These are phyloP conservation scores for Colistium nudipinnis DNA, from an alignment of 2,113 vertebrate genomes.

Conservation along the genomic window DNA sequence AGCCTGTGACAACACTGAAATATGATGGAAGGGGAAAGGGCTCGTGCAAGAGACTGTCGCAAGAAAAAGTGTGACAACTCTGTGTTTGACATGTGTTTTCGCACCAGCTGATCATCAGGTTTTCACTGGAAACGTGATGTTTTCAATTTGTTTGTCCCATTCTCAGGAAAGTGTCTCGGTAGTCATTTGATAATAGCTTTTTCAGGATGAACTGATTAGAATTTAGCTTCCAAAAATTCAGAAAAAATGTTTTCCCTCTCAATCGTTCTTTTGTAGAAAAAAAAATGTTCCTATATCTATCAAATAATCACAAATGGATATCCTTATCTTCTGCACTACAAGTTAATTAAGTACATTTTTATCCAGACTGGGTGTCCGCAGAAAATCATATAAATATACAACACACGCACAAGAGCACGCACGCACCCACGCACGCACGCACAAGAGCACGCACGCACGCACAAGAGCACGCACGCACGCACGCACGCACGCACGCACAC, in stretches of 20 bases:
- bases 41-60: not conserved
- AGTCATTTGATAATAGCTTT: not conserved
- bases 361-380: not conserved
- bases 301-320: no score
- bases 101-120: no score
- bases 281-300: no score
- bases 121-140: no score
- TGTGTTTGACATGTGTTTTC: no score
- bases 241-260: not conserved
- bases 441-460: no score
- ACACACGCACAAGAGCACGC: not conserved
- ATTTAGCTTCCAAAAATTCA: not conserved
- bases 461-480: not conserved
- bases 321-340: no score
- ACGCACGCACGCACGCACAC: not conserved
- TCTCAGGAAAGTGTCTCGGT: not conserved
- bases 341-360: not conserved
- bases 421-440: not conserved
- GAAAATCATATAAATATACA: not conserved
- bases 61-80: not conserved
- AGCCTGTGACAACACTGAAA: conserved; percentile 18
- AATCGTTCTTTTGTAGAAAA: no score
- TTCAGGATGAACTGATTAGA: not conserved
- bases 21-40: conserved; percentile 20
- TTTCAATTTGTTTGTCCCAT: no score